A percentile compares a stretch with the other conserved stretches of the same genome.
Evolutionary conservation across 2,888 invertebrate genomes (phyloP).

Genomic region (Pseudolycoriella hygida): DNA sequence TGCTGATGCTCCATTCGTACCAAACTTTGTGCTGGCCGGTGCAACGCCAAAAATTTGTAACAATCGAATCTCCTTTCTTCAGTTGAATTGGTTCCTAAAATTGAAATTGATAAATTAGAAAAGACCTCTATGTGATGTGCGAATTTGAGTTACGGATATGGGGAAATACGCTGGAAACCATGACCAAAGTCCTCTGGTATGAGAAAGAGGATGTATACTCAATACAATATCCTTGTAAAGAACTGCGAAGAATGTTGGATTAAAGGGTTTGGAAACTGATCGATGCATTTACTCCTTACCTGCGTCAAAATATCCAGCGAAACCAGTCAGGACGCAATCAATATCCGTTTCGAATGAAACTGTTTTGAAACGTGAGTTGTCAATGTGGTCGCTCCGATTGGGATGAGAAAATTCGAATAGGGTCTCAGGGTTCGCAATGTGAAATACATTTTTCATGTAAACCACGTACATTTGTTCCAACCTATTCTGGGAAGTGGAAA

Average conservation of each 20-base stretch:
- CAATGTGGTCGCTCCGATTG: slow-evolving; percentile 42
- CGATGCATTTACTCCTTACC: no score
- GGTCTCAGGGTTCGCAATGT: slow-evolving; percentile 22
- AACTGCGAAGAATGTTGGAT: not conserved
- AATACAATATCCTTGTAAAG: not conserved
- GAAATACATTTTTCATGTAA: slow-evolving; percentile 53
- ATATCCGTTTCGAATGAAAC: slow-evolving; percentile 50
- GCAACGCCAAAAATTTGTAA: not conserved
- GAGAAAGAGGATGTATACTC: not conserved
- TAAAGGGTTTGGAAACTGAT: no score
- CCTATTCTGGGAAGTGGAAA: slow-evolving; percentile 21
- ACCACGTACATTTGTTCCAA: slow-evolving; percentile 84
- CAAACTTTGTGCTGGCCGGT: not conserved
- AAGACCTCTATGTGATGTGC: no score
- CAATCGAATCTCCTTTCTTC: not conserved
- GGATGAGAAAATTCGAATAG: slow-evolving; percentile 88
- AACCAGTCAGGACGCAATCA: slow-evolving; percentile 77
- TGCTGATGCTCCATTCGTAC: not conserved
- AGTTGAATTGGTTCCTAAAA: not conserved
- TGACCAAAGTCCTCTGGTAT: not conserved
- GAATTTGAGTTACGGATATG: not conserved
- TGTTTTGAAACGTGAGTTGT: slow-evolving; percentile 56
- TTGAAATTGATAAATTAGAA: no score
- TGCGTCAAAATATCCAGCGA: slow-evolving; percentile 91
- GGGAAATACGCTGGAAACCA: not conserved